phyloP scores from a whole-genome alignment of 2,113 vertebrate genomes.

The Catagonus wagneri region DNA sequence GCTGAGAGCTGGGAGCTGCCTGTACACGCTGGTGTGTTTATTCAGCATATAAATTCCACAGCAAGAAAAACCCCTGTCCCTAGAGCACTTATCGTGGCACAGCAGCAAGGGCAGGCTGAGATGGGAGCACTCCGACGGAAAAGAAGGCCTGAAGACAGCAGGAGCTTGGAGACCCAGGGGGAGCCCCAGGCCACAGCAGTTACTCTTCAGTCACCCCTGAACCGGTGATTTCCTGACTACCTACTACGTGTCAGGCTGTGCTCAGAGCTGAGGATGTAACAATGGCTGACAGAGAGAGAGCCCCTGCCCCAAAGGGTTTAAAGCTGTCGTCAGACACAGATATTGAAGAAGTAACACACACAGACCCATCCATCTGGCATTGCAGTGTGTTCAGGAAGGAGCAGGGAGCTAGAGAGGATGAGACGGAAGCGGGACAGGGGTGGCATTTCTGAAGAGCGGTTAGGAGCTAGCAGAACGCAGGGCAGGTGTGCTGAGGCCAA shows the following conservation, averaged over 20 bases:
- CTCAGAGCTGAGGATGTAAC: neutral
- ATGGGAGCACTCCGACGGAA: neutral
- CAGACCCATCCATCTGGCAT: neutral
- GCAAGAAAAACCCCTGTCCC: neutral
- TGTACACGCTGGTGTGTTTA: neutral
- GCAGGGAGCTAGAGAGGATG: neutral
- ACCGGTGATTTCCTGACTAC: neutral
- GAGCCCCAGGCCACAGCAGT: neutral
- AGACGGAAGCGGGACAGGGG: neutral
- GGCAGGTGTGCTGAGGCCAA: accelerated
- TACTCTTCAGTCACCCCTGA: neutral
- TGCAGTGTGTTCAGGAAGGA: neutral
- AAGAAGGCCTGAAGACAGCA: neutral
- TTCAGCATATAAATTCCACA: neutral
- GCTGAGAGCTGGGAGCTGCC: neutral
- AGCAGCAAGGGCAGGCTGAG: neutral
- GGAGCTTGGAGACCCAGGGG: neutral
- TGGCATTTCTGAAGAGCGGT: neutral
- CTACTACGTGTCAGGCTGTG: neutral
- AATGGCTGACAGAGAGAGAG: neutral
- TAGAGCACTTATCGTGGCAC: neutral
- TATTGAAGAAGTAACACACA: neutral
- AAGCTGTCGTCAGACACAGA: neutral
- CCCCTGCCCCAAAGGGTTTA: neutral
- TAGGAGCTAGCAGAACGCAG: neutral